Base-by-base conservation (phyloP, 2,797 vertebrate genomes). In the Manis crassicaudata region DNA sequence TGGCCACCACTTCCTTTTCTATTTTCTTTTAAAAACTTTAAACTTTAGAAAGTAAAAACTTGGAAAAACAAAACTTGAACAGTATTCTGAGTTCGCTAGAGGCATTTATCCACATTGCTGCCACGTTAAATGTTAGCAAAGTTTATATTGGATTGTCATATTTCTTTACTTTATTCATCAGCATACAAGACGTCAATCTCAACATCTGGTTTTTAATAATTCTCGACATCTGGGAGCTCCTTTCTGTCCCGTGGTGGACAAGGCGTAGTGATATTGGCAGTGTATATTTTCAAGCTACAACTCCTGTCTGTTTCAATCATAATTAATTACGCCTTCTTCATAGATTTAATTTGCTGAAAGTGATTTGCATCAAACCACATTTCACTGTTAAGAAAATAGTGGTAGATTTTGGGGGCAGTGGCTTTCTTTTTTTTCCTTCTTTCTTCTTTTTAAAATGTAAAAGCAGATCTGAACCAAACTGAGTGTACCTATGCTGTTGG, bases 131-230 rank as follows among this genome's bases (percentile, higher is more conserved):
- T 98, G 98, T 98, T 98, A 98, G 96, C 98, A 97, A 58, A 97
- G 98, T 98, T 98, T 98, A 98, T 97, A 97, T 97, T 97, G 97
- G 97, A 97, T 96, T 98, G 98, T 98, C 98, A 98, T 98, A 98
- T 98, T 98, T 98, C 98, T 98, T 98, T 98, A 98, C 97, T 98
- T 98, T 98, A 98, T 98, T 98, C 97, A 94, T 94, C 96, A 97
- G 97, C 98, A 86, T 98, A 98, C 88, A 97, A 98, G 97, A 98
- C 88, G 97, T 98, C 96, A 97, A 98, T 98, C 98, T 98, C 97
- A 98, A 98, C 98, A 99, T 99, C 98, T 99, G 98, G 97, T 98
- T 98, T 98, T 98, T 98, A 98, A 99, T 99, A 99, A 98, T 98
- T 97, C 98, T 98, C 98, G 98, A 98, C 98, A 98, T 98, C 98